These are phyloP conservation scores for Dendroctonus valens DNA, from an alignment of 1,140 invertebrate species.

Conservation along the genomic window DNA sequence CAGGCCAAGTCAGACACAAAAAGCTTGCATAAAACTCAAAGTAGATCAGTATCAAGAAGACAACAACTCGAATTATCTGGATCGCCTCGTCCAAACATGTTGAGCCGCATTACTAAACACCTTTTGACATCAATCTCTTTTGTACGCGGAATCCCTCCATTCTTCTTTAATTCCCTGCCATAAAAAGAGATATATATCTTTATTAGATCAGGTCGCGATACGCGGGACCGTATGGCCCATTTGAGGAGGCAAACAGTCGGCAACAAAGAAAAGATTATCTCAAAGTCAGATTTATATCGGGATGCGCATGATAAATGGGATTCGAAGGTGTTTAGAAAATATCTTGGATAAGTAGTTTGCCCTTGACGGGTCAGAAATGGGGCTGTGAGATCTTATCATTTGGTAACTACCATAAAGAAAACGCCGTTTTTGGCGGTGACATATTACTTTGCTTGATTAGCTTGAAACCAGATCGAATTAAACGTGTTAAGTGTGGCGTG, in stretches of 20 bases:
- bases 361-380: constrained; percentile 1
- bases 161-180: constrained; percentile 19
- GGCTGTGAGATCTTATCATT: not conserved
- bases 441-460: no score
- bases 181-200: constrained; percentile 29
- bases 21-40: not conserved
- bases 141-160: constrained; percentile 24
- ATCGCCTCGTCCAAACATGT: constrained; percentile 17
- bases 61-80: constrained; percentile 15
- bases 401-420: no score
- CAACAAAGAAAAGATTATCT: constrained; percentile 26
- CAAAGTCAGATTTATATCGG: constrained; percentile 26
- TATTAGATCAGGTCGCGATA: constrained; percentile 26
- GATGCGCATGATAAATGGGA: constrained; percentile 15
- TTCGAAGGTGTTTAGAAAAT: constrained; percentile 20
- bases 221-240: constrained; percentile 23
- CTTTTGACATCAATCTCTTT: constrained; percentile 29
- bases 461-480: no score
- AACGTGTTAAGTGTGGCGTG: no score
- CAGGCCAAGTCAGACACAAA: no score
- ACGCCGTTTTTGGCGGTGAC: not conserved
- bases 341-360: constrained; percentile 5
- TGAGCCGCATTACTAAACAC: constrained; percentile 25
- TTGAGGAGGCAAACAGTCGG: constrained; percentile 12
- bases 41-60: constrained; percentile 8